Evolutionary conservation across 2,113 vertebrate species (phyloP).

Genomic region (Petrocephalus zakoni): DNA sequence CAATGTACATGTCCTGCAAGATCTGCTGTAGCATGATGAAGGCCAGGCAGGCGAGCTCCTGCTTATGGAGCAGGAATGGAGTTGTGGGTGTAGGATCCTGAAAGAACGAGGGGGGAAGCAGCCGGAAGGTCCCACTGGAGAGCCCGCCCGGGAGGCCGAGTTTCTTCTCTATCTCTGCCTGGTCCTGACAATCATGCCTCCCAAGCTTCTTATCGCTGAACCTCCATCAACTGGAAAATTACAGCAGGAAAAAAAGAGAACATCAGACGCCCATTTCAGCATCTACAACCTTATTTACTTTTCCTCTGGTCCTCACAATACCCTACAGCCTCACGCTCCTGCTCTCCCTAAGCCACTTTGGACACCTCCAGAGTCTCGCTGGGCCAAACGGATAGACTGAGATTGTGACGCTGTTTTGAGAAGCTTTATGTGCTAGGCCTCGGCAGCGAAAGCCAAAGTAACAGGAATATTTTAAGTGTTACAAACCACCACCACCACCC

Average conservation of each 20-base stretch:
- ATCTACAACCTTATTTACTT: not conserved
- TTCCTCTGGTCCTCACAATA: not conserved
- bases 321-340: not conserved
- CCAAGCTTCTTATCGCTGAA: not conserved
- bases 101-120: not conserved
- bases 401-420: not conserved
- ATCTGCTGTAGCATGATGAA: slow-evolving; percentile 70
- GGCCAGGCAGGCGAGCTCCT: not conserved
- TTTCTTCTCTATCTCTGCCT: not conserved
- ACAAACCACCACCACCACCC: slow-evolving; percentile 23
- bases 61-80: not conserved
- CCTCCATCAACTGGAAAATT: not conserved
- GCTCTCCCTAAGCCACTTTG: not conserved
- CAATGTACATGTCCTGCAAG: slow-evolving; percentile 72
- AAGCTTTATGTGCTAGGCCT: not conserved
- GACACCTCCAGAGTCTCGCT: not conserved
- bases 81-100: not conserved
- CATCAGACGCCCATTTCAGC: not conserved
- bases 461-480: not conserved
- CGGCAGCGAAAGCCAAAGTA: not conserved
- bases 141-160: not conserved
- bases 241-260: not conserved
- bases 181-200: not conserved
- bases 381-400: not conserved
- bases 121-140: not conserved